These are phyloP conservation scores for Plutella xylostella DNA, from an alignment of 2,888 invertebrate genomes.

Conservation along the genomic window DNA sequence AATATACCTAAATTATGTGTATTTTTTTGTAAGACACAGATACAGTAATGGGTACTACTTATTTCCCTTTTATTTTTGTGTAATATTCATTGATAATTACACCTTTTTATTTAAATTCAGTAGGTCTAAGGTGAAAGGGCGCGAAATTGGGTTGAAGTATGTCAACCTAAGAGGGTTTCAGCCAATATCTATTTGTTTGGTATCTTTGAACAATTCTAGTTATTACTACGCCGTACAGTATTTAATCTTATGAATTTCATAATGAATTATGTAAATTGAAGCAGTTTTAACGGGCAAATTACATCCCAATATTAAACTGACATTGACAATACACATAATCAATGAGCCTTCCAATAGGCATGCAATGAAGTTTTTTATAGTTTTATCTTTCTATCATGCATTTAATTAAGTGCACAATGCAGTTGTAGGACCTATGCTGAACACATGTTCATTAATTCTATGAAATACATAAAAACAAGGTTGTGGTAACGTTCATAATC, in stretches of 20 bases:
- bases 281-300: too few relatives aligned
- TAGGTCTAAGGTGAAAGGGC: slow-evolving; percentile 55
- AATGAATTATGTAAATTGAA: too few relatives aligned
- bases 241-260: too few relatives aligned
- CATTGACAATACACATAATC: slow-evolving; percentile 5
- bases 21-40: too few relatives aligned
- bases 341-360: slow-evolving; percentile 1
- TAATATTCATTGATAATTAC: neutral
- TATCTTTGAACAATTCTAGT: neutral
- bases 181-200: too few relatives aligned
- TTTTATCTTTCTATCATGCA: neutral
- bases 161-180: neutral
- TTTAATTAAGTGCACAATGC: too few relatives aligned
- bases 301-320: neutral
- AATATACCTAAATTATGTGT: neutral
- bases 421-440: too few relatives aligned
- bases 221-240: neutral
- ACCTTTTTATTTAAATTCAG: neutral
- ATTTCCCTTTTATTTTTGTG: too few relatives aligned
- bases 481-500: neutral
- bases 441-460: too few relatives aligned
- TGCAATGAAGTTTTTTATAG: too few relatives aligned
- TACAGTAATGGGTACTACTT: neutral
- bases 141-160: slow-evolving; percentile 39
- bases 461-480: neutral